phyloP scores from a whole-genome alignment of 2,113 vertebrate genomes.

The Sterrhoptilus dennistouni region DNA sequence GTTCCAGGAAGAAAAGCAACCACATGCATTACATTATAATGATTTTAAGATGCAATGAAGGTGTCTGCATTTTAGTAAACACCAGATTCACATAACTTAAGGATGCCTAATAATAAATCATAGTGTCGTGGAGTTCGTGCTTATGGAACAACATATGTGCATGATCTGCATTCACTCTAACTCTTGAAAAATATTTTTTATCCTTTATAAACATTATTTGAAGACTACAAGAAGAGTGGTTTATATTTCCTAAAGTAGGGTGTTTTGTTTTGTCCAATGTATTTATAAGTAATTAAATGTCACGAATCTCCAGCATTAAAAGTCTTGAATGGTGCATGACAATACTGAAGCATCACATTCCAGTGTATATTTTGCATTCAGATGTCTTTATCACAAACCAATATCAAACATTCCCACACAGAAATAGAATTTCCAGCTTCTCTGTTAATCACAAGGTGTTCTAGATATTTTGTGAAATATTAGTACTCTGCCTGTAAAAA shows the following conservation, averaged over 20 bases:
- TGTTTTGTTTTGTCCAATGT: not conserved
- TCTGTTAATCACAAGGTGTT: not conserved
- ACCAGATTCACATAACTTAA: not conserved
- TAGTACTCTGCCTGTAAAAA: not conserved
- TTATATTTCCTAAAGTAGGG: not conserved
- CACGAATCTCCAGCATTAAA: not conserved
- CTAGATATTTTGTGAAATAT: not conserved
- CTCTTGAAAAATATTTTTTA: not conserved
- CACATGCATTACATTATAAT: not conserved
- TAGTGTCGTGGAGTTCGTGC: rapidly evolving
- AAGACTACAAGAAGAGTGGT: not conserved
- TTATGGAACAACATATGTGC: not conserved
- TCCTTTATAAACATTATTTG: not conserved
- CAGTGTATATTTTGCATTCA: not conserved
- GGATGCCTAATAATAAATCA: not conserved
- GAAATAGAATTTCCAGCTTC: not conserved
- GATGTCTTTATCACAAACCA: not conserved
- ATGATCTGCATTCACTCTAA: not conserved
- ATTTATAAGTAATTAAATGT: not conserved
- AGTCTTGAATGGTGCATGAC: not conserved
- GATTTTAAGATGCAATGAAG: not conserved
- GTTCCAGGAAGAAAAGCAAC: not conserved
- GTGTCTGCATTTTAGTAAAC: not conserved
- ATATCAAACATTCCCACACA: not conserved
- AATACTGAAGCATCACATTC: not conserved